Evolutionary conservation across 2,113 vertebrate species (phyloP), one percentile per base, ranked within the genome.

Genomic region (Aphyosemion australe): DNA sequence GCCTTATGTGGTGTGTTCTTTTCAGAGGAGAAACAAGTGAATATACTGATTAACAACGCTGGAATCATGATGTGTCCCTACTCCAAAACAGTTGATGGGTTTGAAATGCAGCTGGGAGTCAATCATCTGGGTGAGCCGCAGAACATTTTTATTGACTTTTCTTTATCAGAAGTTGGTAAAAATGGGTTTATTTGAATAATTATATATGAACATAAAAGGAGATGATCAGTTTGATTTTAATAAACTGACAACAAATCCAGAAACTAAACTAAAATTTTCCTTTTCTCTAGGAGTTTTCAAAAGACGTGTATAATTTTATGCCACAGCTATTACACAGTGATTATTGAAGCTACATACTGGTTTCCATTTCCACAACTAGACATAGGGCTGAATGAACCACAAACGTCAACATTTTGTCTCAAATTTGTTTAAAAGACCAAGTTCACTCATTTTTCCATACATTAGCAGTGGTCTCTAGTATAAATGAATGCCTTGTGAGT

Each of bases 31-130:
- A 88, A 90, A 63, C 83, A 88, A 59, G 78, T 94, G 31, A 88
- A 93, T 69, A 90, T 93, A 54, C 80, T 94, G 31, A 93, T 94
- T 65, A 94, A 93, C 65, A 94, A 94, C 50, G 93, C 93, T 16
- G 93, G 93, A 37, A 79, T 94, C 57, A 94, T 94, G 93, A 93
- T 93, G 92, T 94, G 93, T 54, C 93, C 93, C 9, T 87, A 92
- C 78, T 93, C 88, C 48, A 93, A 91, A 82, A 94, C 93, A 1
- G 68, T 18, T 5, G 92, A 93, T 43, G 92, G 91, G 10, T 94
- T 87, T 70, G 93, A 94, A 80, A 87, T 92, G 90, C 93, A 94
- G 76, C 65, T 94, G 39, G 93, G 93, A 0, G 92, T 94, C 58
- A 94, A 94, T 77, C 93, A 94, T 82, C 80, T 94, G 66, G 92